Percentiles rank a stretch among this genome's conserved stretches.
Evolutionary conservation across 2,888 invertebrate genomes (phyloP).

Genomic region (Harpalus rufipes): DNA sequence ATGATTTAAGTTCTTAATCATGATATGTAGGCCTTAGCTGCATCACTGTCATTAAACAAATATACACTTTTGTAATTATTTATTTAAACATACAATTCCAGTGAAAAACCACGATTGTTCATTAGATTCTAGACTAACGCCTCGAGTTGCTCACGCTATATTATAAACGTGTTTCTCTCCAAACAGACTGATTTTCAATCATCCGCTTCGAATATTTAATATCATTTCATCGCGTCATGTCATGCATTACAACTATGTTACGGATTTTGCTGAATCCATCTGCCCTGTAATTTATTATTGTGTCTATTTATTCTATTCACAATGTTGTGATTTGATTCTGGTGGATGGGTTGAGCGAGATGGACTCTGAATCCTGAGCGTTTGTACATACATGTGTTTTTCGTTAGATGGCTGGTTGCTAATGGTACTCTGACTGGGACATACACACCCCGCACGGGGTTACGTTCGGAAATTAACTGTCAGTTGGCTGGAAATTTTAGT

Average conservation of each 20-base stretch:
- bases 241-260: constrained; percentile 43
- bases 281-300: constrained; percentile 46
- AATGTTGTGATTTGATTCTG: constrained; percentile 45
- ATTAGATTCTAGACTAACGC: constrained; percentile 62
- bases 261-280: constrained; percentile 55
- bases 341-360: constrained; percentile 35
- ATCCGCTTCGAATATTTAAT: constrained; percentile 64
- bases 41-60: constrained; percentile 46
- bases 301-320: constrained; percentile 51
- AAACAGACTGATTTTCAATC: constrained; percentile 66
- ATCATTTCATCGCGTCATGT: constrained; percentile 48
- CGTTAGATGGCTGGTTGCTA: constrained; percentile 64
- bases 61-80: constrained; percentile 52
- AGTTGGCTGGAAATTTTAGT: no score
- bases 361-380: constrained; percentile 46
- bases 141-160: constrained; percentile 64
- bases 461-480: no score
- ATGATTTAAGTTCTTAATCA: constrained; percentile 40
- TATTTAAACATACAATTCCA: constrained; percentile 56
- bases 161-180: constrained; percentile 62
- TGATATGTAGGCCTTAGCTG: constrained; percentile 49
- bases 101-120: constrained; percentile 65
- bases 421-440: constrained; percentile 56
- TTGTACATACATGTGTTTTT: constrained; percentile 62
- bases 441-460: constrained; percentile 5